A percentile compares a stretch with the other conserved stretches of the same genome.
These are phyloP conservation scores for Elgaria multicarinata DNA, from an alignment of 2,113 vertebrate genomes.

Conservation along the genomic window DNA sequence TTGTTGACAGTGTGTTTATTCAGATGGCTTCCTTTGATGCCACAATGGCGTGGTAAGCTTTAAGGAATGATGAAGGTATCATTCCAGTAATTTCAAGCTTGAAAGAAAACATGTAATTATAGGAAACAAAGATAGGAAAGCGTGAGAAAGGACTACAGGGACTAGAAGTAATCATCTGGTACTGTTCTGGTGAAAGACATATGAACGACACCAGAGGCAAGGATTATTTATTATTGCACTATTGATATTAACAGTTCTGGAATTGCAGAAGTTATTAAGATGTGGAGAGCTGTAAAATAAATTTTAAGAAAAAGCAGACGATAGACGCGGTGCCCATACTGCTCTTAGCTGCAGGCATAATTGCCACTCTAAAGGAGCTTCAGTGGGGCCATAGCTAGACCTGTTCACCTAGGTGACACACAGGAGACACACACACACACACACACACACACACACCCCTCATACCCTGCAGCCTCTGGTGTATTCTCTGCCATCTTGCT, in stretches of 20 bases:
- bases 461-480: not conserved
- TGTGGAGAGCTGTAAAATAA: not conserved
- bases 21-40: constrained; percentile 20
- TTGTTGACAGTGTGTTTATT: constrained; percentile 16
- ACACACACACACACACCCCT: too few relatives aligned
- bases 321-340: not conserved
- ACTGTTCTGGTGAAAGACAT: constrained; percentile 30
- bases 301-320: not conserved
- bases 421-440: too few relatives aligned
- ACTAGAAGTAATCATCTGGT: constrained; percentile 26
- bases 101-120: constrained; percentile 65
- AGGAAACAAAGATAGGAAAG: constrained; percentile 54
- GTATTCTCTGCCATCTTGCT: too few relatives aligned
- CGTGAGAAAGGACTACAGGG: constrained; percentile 35
- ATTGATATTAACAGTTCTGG: constrained; percentile 10
- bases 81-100: constrained; percentile 61
- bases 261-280: constrained; percentile 17
- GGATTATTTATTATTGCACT: not conserved
- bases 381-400: too few relatives aligned
- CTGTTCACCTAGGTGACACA: too few relatives aligned
- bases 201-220: not conserved
- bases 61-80: constrained; percentile 9
- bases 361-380: not conserved
- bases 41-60: constrained; percentile 19
- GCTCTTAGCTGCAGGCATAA: not conserved